Base-by-base conservation (phyloP, 2,888 invertebrate species). In the Parelbella ahira region DNA sequence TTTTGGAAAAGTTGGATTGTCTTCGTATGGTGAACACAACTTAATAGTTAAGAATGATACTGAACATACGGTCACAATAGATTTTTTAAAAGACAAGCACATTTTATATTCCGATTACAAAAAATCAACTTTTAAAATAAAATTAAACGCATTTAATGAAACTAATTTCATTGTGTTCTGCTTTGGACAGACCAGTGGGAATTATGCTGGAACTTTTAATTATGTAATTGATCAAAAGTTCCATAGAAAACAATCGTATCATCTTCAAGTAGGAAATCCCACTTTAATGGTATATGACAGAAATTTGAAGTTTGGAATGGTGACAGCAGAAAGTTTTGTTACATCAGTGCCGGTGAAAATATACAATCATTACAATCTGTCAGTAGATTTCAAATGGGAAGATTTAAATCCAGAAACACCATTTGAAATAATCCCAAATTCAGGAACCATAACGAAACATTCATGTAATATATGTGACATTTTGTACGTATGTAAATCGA, bases 221-320 rank as follows among this genome's bases (percentile, higher is more conserved):
- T 86, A 81, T 42, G 37, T 52, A 1, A 72, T 87, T 45, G 71
- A 84, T 47, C 53, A 70, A 38, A 71, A 59, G 47, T 84, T 64
- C 51, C 46, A 44, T 37, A 64, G 72, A 45, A 65, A 67, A 56
- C 80, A 84, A 53, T 54, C 61, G 9, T 86, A 81, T 48, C 53
- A 36, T 13, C 54, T 81, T 42, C 57, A 71, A 56, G 72, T 77
- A 2, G 68, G 63, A 21, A 66, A 66, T 46, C 74, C 86, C 4
- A 54, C 56, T 28, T 57, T 86, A 38, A 60, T 61, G 50, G 32
- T 81, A 43, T 53, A 53, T 44, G 84, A 86, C 1, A 75, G 65
- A 51, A 51, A 27, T 43, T 54, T 84, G 24, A 87, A 82, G 48
- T 86, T 86, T 55, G 87, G 87, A n/a, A 86, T 86, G 86, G 73